Conservation (phyloP, 2,797 vertebrate genomes). For the Nannoperca obscura region DNA sequence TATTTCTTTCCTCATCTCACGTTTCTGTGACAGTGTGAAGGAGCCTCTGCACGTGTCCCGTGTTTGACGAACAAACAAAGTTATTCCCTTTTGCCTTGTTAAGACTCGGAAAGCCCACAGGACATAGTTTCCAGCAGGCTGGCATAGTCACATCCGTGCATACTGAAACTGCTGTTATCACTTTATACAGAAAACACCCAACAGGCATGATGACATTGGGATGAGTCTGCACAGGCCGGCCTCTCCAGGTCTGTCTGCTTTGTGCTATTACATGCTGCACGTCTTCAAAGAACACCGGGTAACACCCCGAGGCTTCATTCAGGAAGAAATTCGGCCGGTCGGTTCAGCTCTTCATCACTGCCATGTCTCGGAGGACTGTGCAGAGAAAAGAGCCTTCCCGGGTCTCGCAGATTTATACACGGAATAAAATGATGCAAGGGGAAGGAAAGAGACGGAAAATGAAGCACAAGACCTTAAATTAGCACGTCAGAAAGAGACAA, state of each 20-base stretch:
- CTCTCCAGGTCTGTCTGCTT: slow-evolving; percentile 18
- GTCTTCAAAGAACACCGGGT: slow-evolving; percentile 30
- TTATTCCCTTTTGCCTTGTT: slow-evolving; percentile 68
- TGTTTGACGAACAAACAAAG: slow-evolving; percentile 44
- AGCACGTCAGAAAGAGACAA: neutral
- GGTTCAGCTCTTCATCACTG: slow-evolving; percentile 5
- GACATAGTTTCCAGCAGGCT: slow-evolving; percentile 55
- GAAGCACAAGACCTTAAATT: neutral
- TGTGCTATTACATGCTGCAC: slow-evolving; percentile 7
- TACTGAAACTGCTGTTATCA: slow-evolving; percentile 43
- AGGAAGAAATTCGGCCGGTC: neutral
- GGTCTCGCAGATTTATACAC: neutral
- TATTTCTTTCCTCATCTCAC: neutral
- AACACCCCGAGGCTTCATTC: neutral
- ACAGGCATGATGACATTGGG: slow-evolving; percentile 23
- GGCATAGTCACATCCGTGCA: slow-evolving; percentile 42
- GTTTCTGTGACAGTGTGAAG: slow-evolving; percentile 1
- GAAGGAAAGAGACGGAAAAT: neutral
- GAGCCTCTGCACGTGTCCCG: neutral
- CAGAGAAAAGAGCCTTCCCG: neutral
- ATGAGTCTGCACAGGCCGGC: slow-evolving; percentile 8
- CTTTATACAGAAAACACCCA: slow-evolving; percentile 47
- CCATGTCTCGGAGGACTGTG: neutral
- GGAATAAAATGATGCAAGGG: slow-evolving; percentile 28
- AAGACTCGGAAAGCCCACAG: slow-evolving; percentile 54